Conservation (phyloP, 1,140 invertebrate genomes). For the Scaptomyza hsui region DNA sequence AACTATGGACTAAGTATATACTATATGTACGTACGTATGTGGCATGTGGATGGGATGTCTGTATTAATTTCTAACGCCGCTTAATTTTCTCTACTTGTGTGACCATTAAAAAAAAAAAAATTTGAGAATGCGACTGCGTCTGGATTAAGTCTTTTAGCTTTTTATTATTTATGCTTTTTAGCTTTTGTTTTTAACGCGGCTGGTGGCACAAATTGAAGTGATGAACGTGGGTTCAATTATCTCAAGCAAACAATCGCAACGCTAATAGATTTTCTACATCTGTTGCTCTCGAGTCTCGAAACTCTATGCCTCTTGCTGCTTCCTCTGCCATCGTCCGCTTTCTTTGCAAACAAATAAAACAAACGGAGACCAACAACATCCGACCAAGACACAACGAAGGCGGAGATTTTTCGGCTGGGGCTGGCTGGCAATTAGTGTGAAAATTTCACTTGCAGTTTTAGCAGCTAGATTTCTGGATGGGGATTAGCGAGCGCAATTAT, state of each 20-base stretch:
- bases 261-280: conserved; percentile 79
- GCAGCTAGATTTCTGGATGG: conserved; percentile 56
- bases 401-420: conserved; percentile 59
- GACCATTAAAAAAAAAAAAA: conserved; percentile 60
- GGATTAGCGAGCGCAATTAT: conserved; percentile 77
- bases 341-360: conserved; percentile 72
- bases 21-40: no score
- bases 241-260: conserved; percentile 74
- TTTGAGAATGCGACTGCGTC: conserved; percentile 57
- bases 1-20: not conserved
- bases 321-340: conserved; percentile 58
- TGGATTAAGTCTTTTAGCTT: conserved; percentile 41
- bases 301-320: conserved; percentile 15
- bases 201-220: conserved; percentile 73
- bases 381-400: conserved; percentile 35
- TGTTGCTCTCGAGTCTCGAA: conserved; percentile 1
- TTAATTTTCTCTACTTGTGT: conserved; percentile 65
- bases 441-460: conserved; percentile 82
- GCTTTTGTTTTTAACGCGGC: conserved; percentile 12
- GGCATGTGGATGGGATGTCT: conserved; percentile 49
- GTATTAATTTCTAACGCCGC: conserved; percentile 79
- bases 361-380: conserved; percentile 25
- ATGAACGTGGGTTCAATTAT: conserved; percentile 83
- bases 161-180: conserved; percentile 18
- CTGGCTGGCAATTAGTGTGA: conserved; percentile 72